A percentile compares a stretch with the other conserved stretches of the same genome.
Conservation (phyloP, 92 coral and sea anemone species). For the Umimayanthus chanpuru region DNA sequence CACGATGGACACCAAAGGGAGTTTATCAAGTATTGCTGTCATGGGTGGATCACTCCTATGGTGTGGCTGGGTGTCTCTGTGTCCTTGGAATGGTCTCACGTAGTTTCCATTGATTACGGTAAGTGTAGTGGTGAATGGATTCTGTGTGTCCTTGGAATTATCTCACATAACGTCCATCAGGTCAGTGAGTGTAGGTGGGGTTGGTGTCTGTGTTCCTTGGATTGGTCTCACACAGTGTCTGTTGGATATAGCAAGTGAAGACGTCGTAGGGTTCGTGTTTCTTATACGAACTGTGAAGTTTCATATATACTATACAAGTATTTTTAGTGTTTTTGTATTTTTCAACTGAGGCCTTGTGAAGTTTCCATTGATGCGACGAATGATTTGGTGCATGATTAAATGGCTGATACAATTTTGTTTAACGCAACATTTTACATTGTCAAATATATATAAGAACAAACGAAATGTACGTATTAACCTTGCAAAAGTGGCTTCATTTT, state of each 20-base stretch:
- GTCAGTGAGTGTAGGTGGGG: neutral
- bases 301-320: neutral
- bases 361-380: too few relatives aligned
- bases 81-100: neutral
- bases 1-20: neutral
- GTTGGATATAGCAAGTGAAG: neutral
- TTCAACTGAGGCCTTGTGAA: too few relatives aligned
- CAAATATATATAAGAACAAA: too few relatives aligned
- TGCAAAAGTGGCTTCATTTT: too few relatives aligned
- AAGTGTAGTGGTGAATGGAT: neutral
- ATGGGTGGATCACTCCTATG: neutral
- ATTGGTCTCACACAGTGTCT: neutral
- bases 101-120: neutral
- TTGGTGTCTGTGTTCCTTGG: neutral
- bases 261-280: neutral
- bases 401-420: too few relatives aligned
- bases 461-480: too few relatives aligned
- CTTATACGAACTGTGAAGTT: neutral
- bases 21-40: slow-evolving; percentile 4
- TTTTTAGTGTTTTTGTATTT: too few relatives aligned
- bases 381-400: too few relatives aligned
- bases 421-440: too few relatives aligned
- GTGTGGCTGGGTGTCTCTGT: neutral
- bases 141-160: neutral
- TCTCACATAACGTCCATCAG: neutral